phyloP scores from a whole-genome alignment of 2,797 vertebrate genomes.

The Psittacula echo region DNA sequence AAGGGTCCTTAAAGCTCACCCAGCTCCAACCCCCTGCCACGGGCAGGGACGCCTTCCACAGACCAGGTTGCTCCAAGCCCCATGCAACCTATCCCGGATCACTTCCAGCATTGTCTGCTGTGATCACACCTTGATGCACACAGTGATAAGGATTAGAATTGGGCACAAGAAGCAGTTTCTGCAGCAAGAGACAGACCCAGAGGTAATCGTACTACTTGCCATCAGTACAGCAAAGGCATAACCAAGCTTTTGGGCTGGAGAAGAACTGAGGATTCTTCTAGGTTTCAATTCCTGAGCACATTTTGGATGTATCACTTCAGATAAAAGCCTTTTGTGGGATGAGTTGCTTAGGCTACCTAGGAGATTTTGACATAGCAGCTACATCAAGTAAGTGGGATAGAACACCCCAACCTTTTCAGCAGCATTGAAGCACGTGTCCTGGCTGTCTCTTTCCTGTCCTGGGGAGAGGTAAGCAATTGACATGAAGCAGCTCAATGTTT shows the following conservation, averaged over 20 bases:
- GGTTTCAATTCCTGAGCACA: not conserved
- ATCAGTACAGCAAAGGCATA: not conserved
- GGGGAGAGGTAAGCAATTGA: not conserved
- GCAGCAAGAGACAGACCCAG: not conserved
- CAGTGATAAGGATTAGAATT: slow-evolving; percentile 70
- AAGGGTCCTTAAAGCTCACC: not conserved
- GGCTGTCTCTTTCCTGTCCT: not conserved
- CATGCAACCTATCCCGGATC: not conserved
- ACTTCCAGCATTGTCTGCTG: slow-evolving; percentile 70
- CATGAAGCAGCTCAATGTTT: not conserved
- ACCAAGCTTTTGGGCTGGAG: not conserved
- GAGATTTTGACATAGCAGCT: not conserved
- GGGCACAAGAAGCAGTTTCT: slow-evolving; percentile 76
- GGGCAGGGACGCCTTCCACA: not conserved
- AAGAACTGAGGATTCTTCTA: not conserved
- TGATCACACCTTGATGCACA: slow-evolving; percentile 74
- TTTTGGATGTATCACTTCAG: not conserved
- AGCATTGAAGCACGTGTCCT: not conserved
- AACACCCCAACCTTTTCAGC: not conserved
- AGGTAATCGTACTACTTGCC: not conserved
- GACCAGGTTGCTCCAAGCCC: not conserved
- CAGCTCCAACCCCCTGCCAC: not conserved
- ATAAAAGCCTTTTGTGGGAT: not conserved
- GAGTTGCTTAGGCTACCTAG: not conserved
- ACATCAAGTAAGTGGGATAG: not conserved